Conservation (phyloP, 2,113 vertebrate species). For the Alosa alosa region DNA sequence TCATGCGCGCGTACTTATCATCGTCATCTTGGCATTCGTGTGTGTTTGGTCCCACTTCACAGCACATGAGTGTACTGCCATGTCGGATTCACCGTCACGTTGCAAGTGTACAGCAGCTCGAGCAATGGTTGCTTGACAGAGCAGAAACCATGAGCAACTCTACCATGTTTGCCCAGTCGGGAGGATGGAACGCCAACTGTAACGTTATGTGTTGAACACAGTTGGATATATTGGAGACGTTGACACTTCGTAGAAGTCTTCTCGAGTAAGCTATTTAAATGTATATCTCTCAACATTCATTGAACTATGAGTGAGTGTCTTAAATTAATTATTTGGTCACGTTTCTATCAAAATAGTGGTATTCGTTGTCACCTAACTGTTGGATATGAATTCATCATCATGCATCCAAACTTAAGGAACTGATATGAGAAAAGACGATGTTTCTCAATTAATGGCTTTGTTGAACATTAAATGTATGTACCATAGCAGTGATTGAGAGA, state of each 20-base stretch:
- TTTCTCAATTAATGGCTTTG: neutral
- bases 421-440: neutral
- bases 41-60: neutral
- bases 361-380: neutral
- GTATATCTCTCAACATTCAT: neutral
- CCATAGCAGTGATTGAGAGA: neutral
- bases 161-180: neutral
- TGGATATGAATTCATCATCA: neutral
- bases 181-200: neutral
- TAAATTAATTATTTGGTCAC: neutral
- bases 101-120: neutral
- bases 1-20: neutral
- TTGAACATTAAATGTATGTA: neutral
- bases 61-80: conserved; percentile 1
- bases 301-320: neutral
- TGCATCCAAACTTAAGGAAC: neutral
- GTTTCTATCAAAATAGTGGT: too few relatives aligned
- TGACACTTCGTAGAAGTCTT: neutral
- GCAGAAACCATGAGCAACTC: conserved; percentile 15
- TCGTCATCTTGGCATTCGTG: neutral
- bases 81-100: conserved; percentile 16
- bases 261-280: neutral
- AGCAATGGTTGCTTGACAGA: conserved; percentile 12
- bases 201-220: conserved; percentile 2
- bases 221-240: neutral